Percentiles rank a stretch among this genome's conserved stretches.
These are phyloP conservation scores for Scelioninae gen. 2 DNA, from an alignment of 2,888 invertebrate genomes.

Conservation along the genomic window DNA sequence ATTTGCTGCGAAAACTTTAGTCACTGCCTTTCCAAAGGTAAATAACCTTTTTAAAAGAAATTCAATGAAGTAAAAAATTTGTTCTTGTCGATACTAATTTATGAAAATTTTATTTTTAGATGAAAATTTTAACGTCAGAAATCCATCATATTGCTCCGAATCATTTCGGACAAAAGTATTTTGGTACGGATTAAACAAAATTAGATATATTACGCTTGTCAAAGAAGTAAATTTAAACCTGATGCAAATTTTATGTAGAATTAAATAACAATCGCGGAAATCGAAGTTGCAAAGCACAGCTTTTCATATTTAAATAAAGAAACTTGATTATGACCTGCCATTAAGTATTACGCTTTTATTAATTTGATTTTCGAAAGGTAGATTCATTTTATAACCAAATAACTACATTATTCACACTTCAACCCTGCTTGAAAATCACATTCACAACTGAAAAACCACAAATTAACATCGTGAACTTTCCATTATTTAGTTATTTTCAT, in stretches of 20 bases:
- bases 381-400: too few relatives aligned
- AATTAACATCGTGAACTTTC: too few relatives aligned
- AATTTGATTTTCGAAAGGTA: not conserved
- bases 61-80: not conserved
- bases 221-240: constrained; percentile 19
- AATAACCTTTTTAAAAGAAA: not conserved
- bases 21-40: constrained; percentile 87
- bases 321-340: not conserved
- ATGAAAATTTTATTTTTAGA: constrained; percentile 77
- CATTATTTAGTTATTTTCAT: too few relatives aligned
- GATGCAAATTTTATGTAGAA: constrained; percentile 25
- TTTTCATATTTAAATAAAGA: not conserved
- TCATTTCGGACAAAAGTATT: constrained; percentile 99
- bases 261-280: constrained; percentile 24
- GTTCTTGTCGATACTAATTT: not conserved
- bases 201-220: constrained; percentile 55
- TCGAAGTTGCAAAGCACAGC: constrained; percentile 28
- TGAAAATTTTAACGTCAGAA: constrained; percentile 97
- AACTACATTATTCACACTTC: too few relatives aligned
- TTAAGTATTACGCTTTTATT: not conserved
- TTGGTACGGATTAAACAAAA: constrained; percentile 91
- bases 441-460: too few relatives aligned
- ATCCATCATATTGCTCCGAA: constrained; percentile 96
- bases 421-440: too few relatives aligned
- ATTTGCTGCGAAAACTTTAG: constrained; percentile 88